Conservation (phyloP, 2,888 invertebrate genomes). For the Athalia rosae region DNA sequence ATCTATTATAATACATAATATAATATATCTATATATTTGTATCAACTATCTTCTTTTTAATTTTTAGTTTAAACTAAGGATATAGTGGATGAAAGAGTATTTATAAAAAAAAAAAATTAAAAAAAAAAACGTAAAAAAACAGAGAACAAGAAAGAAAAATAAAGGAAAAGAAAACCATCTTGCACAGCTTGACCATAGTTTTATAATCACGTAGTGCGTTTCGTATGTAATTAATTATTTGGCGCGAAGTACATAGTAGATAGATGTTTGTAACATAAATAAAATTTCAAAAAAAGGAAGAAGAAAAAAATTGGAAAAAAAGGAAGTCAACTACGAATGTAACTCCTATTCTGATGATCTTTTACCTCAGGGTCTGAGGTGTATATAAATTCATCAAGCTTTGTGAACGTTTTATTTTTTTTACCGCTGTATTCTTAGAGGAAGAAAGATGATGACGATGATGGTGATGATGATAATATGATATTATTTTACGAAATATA, state of each 20-base stretch:
- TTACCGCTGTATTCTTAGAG: constrained; percentile 33
- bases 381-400: constrained; percentile 13
- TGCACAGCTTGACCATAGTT: constrained; percentile 38
- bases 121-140: neutral
- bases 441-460: neutral
- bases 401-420: constrained; percentile 15
- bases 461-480: constrained; percentile 15
- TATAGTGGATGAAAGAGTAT: constrained; percentile 28
- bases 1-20: constrained; percentile 66
- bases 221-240: constrained; percentile 30
- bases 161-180: constrained; percentile 31
- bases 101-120: neutral
- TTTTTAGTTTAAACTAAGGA: constrained; percentile 31
- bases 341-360: constrained; percentile 10
- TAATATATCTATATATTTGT: constrained; percentile 71
- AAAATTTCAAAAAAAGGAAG: neutral
- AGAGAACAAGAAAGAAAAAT: neutral
- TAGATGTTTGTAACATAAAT: constrained; percentile 37
- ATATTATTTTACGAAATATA: constrained; percentile 41
- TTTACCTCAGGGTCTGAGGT: constrained; percentile 11
- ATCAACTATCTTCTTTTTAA: constrained; percentile 61
- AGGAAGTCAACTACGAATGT: no score
- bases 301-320: neutral
- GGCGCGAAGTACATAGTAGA: neutral
- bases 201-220: constrained; percentile 36